Evolutionary conservation across 92 coral and sea anemone genomes (phyloP).

Genomic region (Anthopleura xanthogrammica): DNA sequence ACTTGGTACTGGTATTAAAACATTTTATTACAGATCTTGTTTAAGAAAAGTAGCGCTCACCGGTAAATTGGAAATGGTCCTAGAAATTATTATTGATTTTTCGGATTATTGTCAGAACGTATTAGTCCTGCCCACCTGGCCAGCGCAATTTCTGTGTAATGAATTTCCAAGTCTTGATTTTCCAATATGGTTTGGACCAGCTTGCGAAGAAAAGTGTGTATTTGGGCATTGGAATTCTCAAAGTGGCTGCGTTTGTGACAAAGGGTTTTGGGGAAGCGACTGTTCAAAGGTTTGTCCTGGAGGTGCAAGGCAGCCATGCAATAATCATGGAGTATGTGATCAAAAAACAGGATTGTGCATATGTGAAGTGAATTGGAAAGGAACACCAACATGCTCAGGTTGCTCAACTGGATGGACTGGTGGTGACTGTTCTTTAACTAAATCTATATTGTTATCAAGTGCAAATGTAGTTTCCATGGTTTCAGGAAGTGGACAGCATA

Average conservation of each 20-base stretch:
- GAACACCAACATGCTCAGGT: conserved; percentile 65
- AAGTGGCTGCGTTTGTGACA: conserved; percentile 65
- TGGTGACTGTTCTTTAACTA: conserved; percentile 83
- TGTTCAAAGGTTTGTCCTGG: conserved; percentile 86
- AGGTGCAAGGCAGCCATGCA: conserved; percentile 80
- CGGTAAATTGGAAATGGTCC: conserved; percentile 59
- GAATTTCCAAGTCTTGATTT: conserved; percentile 71
- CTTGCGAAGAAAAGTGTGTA: conserved; percentile 64
- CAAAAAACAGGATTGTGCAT: conserved; percentile 64
- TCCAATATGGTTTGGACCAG: conserved; percentile 86
- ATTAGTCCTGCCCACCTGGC: conserved; percentile 69
- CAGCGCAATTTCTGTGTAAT: conserved; percentile 82
- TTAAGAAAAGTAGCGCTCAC: conserved; percentile 61
- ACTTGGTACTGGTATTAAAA: conserved; percentile 71
- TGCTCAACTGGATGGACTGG: conserved; percentile 86
- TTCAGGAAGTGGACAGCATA: conserved; percentile 67
- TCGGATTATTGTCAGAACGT: conserved; percentile 86
- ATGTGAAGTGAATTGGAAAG: conserved; percentile 80
- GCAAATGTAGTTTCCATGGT: conserved; percentile 54
- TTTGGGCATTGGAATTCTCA: conserved; percentile 42
- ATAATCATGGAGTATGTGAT: conserved; percentile 80
- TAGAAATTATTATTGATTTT: conserved; percentile 76
- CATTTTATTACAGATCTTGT: conserved; percentile 84
- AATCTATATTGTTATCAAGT: conserved; percentile 26
- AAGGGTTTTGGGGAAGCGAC: conserved; percentile 88